Percentiles rank a stretch among this genome's conserved stretches.
Conservation (phyloP, 2,113 vertebrate genomes). For the Gulo gulo region DNA sequence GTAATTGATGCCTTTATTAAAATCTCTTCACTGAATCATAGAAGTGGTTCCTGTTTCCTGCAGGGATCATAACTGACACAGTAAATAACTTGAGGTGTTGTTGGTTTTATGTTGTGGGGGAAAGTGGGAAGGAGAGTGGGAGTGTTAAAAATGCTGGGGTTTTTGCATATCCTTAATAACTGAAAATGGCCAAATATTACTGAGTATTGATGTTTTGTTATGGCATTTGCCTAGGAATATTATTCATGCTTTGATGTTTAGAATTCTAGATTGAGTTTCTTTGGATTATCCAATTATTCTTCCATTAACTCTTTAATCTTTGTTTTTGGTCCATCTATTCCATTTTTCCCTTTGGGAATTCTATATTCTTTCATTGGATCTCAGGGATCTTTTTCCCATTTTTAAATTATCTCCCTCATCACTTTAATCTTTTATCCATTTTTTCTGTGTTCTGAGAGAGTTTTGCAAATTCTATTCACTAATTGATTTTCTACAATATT, state of each 20-base stretch:
- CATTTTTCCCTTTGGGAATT: neutral
- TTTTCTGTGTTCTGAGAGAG: neutral
- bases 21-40: neutral
- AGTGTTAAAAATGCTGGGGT: neutral
- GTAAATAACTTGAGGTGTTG: neutral
- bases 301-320: neutral
- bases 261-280: neutral
- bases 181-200: neutral
- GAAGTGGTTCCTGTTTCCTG: neutral
- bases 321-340: conserved; percentile 26
- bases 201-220: neutral
- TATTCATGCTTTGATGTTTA: neutral
- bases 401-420: neutral
- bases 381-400: neutral
- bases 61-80: neutral
- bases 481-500: conserved; percentile 37
- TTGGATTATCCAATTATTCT: neutral
- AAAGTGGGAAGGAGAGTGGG: neutral
- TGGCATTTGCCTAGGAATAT: neutral
- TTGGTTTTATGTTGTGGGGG: neutral
- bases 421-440: conserved; percentile 30
- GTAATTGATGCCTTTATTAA: neutral
- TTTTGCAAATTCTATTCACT: conserved; percentile 39
- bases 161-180: neutral
- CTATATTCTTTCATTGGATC: neutral